Base-by-base conservation (phyloP, 2,888 invertebrate genomes). In the Zaprionus lineosus region DNA sequence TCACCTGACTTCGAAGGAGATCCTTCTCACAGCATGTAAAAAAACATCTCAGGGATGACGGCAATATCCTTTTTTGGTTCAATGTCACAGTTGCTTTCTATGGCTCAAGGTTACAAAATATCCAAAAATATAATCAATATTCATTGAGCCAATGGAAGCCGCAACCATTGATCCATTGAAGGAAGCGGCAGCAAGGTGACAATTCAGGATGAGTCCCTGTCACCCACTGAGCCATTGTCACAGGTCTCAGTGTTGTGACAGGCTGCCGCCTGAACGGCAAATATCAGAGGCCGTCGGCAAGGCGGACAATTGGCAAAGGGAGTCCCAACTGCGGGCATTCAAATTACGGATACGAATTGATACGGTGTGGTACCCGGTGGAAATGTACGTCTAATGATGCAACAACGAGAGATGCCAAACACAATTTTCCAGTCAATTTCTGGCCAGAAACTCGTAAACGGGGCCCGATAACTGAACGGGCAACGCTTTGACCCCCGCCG, bases 381-480 rank as follows among this genome's bases (percentile, higher is more conserved):
- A 57, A 37, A 53, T 43, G 31, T 56, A 12, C 12, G 31, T 59
- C 56, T 62, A 81, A 73, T 70, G 81, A 81, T 73, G 73, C 70
- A 57, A 53, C 47, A 51, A 14, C 18, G 36, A 18, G 7, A 12
- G 24, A 40, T 34, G 40, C 36, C 24, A 24, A 63, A 71, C 66
- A 77, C 72, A 85, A 74, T 84, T 84, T 82, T 84, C 78, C 77
- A 82, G 73, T 74, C 81, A 70, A 74, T 83, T 83, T 86, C 61
- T 36, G 48, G 68, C 44, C 48, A 51, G 31, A 57, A 36, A 52
- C 50, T 52, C 67, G 46, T 57, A 57, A 58, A 61, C 40, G 50
- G 56, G 15, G 33, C 9, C 26, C 16, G 16, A 26, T 29, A 18
- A 21, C 21, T 9, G 29, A 48, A 16, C 21, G 55, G 63, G 28